Evolutionary conservation across 2,888 invertebrate genomes (phyloP).

Genomic region (Standfussiana lucernea): DNA sequence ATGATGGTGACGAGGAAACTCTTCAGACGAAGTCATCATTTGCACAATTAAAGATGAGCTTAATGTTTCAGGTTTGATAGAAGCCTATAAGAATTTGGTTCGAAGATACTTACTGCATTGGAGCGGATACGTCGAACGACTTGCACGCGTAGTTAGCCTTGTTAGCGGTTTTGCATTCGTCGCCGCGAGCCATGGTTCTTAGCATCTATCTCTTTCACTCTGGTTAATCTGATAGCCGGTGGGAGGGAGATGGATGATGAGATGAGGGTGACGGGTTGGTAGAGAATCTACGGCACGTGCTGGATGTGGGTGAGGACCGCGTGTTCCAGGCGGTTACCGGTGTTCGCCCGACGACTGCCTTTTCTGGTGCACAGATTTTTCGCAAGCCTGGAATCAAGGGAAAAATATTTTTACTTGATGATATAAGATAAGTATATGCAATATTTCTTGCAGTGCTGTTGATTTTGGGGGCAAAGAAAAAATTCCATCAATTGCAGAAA

Average conservation of each 20-base stretch:
- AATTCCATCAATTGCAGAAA: not conserved
- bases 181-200: slow-evolving; percentile 88
- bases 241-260: slow-evolving; percentile 77
- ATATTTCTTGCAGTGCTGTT: not conserved
- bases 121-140: slow-evolving; percentile 83
- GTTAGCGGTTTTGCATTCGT: slow-evolving; percentile 86
- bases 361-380: slow-evolving; percentile 95
- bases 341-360: slow-evolving; percentile 96
- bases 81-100: not conserved
- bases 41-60: not conserved
- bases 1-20: not conserved
- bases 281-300: slow-evolving; percentile 94
- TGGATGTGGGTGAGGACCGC: slow-evolving; percentile 95
- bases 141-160: slow-evolving; percentile 87
- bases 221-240: slow-evolving; percentile 77
- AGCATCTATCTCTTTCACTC: slow-evolving; percentile 75
- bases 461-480: not conserved
- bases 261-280: slow-evolving; percentile 48
- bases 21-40: not conserved
- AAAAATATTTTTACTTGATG: slow-evolving; percentile 8
- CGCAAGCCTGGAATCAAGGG: slow-evolving; percentile 92
- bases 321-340: slow-evolving; percentile 96
- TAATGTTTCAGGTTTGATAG: not conserved
- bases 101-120: slow-evolving; percentile 81
- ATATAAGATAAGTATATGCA: not conserved